Base-by-base conservation (phyloP, 2,797 vertebrate species). In the Sternotherus odoratus region DNA sequence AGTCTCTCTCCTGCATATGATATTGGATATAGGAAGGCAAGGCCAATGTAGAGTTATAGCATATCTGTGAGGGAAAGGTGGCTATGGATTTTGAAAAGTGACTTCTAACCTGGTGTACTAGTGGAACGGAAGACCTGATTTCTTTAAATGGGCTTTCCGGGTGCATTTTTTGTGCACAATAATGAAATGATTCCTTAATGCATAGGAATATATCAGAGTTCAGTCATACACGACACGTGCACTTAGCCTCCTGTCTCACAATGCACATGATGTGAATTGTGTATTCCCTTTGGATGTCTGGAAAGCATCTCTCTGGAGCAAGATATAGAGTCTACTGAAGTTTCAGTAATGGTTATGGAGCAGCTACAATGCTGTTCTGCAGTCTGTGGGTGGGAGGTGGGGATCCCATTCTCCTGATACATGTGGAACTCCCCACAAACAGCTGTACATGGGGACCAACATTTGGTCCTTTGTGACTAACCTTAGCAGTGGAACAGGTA, bases 401-500 rank as follows among this genome's bases (percentile, higher is more conserved):
- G 15, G 57, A 5, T 83, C 82, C 54, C 56, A 48, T 50, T 66
- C 36, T 60, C 36, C 11, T 2, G 3, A 3, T 54, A 48, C 33
- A 50, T 60, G 21, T 1, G 63, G 36, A 46, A 74, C 13, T 30
- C 13, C 24, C 4, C 30, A 50, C 13, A 23, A 3, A 36, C 28
- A 39, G 1, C 78, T 66, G 63, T 0, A 0, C n/a, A 12, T 39
- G 63, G 63, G 63, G 19, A 69, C 19, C n/a, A 39, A 36, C 16
- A 39, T 69, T 82, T 84, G 88, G 46, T 10, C 46, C 16, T 49
- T 49, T 16, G 75, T 19, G 51, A 4, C 86, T 91, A 85, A 69
- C 30, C 28, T 75, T 86, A 91, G 36, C 86, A 69, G 8, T 8
- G 50, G 33, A 91, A 66, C 56, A 89, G 39, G 74, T 26, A 2